Percentiles rank a stretch among this genome's conserved stretches.
Conservation (phyloP, 2,888 invertebrate species). For the Thera obeliscata region DNA sequence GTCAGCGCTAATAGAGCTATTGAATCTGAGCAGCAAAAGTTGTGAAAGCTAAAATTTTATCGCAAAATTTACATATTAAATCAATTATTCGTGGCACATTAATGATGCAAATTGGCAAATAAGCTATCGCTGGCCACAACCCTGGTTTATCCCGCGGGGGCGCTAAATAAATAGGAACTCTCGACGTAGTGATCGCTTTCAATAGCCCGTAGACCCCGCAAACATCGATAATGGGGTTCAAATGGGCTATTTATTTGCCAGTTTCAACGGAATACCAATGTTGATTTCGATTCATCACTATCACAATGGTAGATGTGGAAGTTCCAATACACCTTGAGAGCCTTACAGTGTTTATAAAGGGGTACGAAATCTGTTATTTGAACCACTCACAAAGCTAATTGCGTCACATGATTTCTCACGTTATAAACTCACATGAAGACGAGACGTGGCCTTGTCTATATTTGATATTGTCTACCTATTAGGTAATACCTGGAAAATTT, state of each 20-base stretch:
- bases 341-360: background rate
- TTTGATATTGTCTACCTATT: background rate
- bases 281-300: constrained; percentile 21
- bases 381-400: background rate
- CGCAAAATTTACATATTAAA: constrained; percentile 69
- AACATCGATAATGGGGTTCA: constrained; percentile 49
- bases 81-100: constrained; percentile 71
- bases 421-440: background rate
- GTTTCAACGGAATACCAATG: constrained; percentile 14
- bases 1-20: constrained; percentile 40
- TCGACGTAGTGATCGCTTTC: constrained; percentile 61
- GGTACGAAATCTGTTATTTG: background rate
- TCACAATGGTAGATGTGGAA: constrained; percentile 5
- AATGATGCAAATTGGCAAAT: constrained; percentile 79
- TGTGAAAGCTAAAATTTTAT: constrained; percentile 53
- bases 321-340: background rate
- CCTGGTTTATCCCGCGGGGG: constrained; percentile 61
- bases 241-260: constrained; percentile 24
- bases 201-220: constrained; percentile 52
- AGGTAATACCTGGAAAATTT: constrained; percentile 3
- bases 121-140: constrained; percentile 68
- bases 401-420: background rate
- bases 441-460: background rate
- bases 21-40: constrained; percentile 37
- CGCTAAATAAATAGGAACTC: constrained; percentile 66